Evolutionary conservation across 1,140 invertebrate species (phyloP).

Genomic region (Chrysopa pallens): DNA sequence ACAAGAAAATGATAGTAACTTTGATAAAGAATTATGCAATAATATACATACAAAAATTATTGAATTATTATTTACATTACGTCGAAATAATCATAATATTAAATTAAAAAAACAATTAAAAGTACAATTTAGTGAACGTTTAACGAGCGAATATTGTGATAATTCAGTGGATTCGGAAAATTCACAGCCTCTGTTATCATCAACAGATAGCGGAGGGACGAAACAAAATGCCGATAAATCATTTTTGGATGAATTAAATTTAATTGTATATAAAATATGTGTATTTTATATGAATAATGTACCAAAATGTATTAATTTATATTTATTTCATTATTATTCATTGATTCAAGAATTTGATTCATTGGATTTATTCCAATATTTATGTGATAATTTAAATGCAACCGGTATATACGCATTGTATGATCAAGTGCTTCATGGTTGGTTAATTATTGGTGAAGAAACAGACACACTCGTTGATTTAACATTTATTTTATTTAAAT

Average conservation of each 20-base stretch:
- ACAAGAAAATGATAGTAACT: too few relatives aligned
- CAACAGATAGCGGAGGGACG: too few relatives aligned
- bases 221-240: conserved; percentile 3
- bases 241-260: conserved; percentile 22
- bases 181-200: too few relatives aligned
- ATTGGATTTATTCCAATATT: conserved; percentile 19
- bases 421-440: conserved; percentile 24
- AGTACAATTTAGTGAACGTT: conserved; percentile 14
- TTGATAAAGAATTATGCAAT: too few relatives aligned
- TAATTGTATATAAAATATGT: conserved; percentile 28
- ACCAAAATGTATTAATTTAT: conserved; percentile 16
- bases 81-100: too few relatives aligned
- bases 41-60: too few relatives aligned
- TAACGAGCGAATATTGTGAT: too few relatives aligned
- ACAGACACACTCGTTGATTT: conserved; percentile 31
- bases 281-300: conserved; percentile 28
- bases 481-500: conserved; percentile 34
- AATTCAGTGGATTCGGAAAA: too few relatives aligned
- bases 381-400: conserved; percentile 16
- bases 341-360: conserved; percentile 26
- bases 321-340: conserved; percentile 21
- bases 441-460: conserved; percentile 24
- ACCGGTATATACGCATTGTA: conserved; percentile 25
- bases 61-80: too few relatives aligned
- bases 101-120: conserved; percentile 16